phyloP scores from a whole-genome alignment of 2,113 vertebrate species.

The Amphiprion ocellaris region DNA sequence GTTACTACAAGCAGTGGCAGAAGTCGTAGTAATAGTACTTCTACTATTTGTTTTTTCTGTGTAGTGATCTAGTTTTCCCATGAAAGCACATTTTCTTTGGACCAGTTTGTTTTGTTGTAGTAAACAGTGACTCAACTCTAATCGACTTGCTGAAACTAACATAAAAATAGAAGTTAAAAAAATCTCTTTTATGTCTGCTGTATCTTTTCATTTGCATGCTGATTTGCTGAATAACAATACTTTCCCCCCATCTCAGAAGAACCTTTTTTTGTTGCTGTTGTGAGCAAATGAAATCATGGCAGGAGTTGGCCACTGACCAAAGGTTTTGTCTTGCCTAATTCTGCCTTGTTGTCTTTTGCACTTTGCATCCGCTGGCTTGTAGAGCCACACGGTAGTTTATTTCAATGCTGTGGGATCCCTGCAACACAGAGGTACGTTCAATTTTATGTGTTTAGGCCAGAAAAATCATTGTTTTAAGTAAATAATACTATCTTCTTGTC shows the following conservation, averaged over 20 bases:
- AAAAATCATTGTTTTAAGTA: neutral
- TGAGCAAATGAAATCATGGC: constrained; percentile 29
- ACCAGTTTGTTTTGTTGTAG: constrained; percentile 11
- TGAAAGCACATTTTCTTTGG: neutral
- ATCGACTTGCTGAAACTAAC: neutral
- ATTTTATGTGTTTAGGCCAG: neutral
- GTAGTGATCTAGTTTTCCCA: neutral
- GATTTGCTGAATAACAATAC: neutral
- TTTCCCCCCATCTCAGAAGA: neutral
- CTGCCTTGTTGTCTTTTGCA: constrained; percentile 61
- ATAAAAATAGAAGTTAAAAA: neutral
- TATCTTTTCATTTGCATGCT: neutral
- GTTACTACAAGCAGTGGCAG: neutral
- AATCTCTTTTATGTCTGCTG: neutral
- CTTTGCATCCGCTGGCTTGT: constrained; percentile 46
- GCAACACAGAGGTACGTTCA: constrained; percentile 58
- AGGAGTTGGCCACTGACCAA: constrained; percentile 52
- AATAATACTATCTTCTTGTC: no score
- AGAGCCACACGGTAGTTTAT: constrained; percentile 16
- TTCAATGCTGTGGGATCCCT: constrained; percentile 15
- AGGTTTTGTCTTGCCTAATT: constrained; percentile 75
- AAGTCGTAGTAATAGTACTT: neutral
- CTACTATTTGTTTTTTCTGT: neutral
- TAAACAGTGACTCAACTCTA: constrained; percentile 20
- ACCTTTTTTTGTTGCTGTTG: neutral